Evolutionary conservation across 2,797 vertebrate species (phyloP).

Genomic region (Parotocinclus haroldoi): DNA sequence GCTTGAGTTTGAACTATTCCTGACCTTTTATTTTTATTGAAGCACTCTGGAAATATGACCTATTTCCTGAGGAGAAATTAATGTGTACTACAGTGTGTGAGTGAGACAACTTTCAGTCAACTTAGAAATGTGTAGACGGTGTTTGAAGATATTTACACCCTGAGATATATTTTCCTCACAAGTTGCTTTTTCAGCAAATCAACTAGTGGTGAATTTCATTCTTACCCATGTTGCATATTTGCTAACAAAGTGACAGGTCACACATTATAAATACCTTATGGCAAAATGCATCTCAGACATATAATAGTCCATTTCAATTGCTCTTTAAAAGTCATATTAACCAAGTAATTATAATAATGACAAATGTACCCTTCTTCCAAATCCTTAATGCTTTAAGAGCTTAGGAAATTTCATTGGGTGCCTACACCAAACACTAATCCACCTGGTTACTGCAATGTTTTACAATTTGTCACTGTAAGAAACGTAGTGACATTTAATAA

Average conservation of each 20-base stretch:
- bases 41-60: conserved; percentile 9
- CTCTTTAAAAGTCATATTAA: conserved; percentile 16
- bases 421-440: not conserved
- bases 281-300: conserved; percentile 15
- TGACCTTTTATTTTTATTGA: conserved; percentile 8
- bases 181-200: conserved; percentile 34
- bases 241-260: conserved; percentile 20
- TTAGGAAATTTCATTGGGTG: not conserved
- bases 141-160: conserved; percentile 25
- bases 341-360: conserved; percentile 4
- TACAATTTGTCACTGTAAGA: not conserved
- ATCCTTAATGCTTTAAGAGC: not conserved
- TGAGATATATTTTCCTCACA: conserved; percentile 35
- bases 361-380: not conserved
- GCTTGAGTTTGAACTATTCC: not conserved
- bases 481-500: conserved; percentile 5
- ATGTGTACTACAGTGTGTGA: conserved; percentile 21
- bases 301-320: conserved; percentile 14
- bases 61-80: conserved; percentile 7
- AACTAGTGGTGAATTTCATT: conserved; percentile 25
- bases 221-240: conserved; percentile 18
- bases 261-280: conserved; percentile 16
- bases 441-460: not conserved
- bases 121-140: conserved; percentile 34
- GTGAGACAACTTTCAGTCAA: conserved; percentile 26